These are phyloP conservation scores for Cephalopachus bancanus DNA, from an alignment of 2,797 vertebrate genomes.

Conservation along the genomic window DNA sequence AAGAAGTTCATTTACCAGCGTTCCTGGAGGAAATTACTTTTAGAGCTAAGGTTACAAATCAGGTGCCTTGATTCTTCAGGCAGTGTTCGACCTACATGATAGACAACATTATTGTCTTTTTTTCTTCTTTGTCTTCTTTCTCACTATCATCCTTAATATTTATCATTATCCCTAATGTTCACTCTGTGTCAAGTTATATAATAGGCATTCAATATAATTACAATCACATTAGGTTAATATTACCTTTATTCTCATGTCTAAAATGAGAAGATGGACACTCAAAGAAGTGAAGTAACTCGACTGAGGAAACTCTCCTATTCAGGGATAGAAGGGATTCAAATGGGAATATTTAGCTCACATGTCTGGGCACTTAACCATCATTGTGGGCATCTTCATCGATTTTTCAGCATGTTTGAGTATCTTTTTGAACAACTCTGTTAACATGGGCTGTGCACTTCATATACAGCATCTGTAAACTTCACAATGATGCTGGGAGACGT, in stretches of 20 bases:
- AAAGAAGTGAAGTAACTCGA: conserved; percentile 40
- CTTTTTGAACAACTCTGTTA: background rate
- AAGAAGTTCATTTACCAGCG: background rate
- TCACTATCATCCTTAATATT: background rate
- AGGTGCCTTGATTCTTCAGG: background rate
- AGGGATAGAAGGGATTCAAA: background rate
- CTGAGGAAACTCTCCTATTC: background rate
- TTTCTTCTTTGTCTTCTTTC: background rate
- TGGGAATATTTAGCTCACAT: background rate
- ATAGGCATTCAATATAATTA: background rate
- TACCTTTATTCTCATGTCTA: background rate
- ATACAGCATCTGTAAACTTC: background rate
- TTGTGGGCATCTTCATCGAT: background rate
- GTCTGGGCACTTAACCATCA: background rate
- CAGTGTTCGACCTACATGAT: background rate
- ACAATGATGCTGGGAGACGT: background rate
- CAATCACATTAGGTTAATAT: background rate
- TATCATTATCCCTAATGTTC: background rate
- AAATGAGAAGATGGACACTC: background rate
- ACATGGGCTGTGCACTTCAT: background rate
- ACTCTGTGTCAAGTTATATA: background rate
- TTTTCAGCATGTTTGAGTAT: background rate
- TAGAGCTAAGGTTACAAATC: background rate
- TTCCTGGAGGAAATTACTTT: background rate
- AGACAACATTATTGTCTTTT: background rate